Conservation (phyloP, 2,888 invertebrate genomes). For the Sericinus montela region DNA sequence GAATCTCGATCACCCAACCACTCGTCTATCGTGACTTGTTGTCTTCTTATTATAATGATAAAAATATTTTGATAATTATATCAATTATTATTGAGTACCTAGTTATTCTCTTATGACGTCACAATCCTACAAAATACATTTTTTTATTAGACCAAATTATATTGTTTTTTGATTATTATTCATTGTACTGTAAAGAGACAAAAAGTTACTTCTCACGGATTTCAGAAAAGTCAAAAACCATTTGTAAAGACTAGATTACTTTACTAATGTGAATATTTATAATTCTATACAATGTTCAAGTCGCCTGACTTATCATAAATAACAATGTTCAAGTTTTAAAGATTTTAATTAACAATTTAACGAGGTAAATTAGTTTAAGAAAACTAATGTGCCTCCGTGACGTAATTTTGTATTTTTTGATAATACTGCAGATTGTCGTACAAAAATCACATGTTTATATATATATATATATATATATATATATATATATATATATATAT, state of each 20-base stretch:
- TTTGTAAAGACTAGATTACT: slow-evolving; percentile 1
- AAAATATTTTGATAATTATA: too few relatives aligned
- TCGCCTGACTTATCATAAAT: background rate
- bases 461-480: too few relatives aligned
- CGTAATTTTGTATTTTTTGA: background rate
- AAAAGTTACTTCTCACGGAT: slow-evolving; percentile 1
- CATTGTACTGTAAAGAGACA: background rate
- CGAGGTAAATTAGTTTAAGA: background rate
- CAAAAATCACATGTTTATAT: too few relatives aligned
- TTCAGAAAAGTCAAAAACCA: slow-evolving; percentile 4
- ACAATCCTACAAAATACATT: background rate
- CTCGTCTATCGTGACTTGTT: too few relatives aligned
- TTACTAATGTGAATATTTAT: background rate
- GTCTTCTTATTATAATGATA: too few relatives aligned
- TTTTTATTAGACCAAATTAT: background rate
- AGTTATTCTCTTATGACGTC: too few relatives aligned
- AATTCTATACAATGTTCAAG: slow-evolving; percentile 4
- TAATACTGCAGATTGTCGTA: too few relatives aligned
- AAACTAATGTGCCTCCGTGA: background rate
- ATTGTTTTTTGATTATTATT: background rate
- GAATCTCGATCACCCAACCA: too few relatives aligned
- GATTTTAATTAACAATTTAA: background rate
- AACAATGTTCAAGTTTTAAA: too few relatives aligned
- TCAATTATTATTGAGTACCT: too few relatives aligned
- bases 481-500: too few relatives aligned